Evolutionary conservation across 2,113 vertebrate genomes (phyloP).

Genomic region (Coptodon rendalli): DNA sequence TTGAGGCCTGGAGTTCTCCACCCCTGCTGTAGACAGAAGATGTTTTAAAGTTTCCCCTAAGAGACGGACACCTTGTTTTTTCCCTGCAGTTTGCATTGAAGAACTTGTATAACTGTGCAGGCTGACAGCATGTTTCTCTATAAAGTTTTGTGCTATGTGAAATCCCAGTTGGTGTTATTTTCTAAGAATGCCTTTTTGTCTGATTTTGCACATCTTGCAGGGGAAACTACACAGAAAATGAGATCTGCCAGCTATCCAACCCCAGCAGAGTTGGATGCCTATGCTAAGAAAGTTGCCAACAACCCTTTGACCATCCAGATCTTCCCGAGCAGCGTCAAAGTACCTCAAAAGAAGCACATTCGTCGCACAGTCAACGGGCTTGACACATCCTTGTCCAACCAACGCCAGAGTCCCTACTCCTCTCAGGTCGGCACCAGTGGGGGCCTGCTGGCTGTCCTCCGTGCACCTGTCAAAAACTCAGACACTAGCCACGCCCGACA

Average conservation of each 20-base stretch:
- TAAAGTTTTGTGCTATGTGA: background rate
- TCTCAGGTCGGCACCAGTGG: conserved; percentile 86
- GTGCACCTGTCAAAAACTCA: conserved; percentile 84
- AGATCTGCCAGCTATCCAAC: conserved; percentile 98
- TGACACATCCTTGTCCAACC: conserved; percentile 83
- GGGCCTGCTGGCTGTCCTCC: conserved; percentile 93
- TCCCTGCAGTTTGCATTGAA: background rate
- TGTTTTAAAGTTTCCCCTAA: background rate
- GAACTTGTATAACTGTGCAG: background rate
- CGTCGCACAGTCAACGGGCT: conserved; percentile 98
- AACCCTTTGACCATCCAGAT: conserved; percentile 97
- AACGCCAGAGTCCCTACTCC: conserved; percentile 93
- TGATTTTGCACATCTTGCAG: conserved; percentile 70
- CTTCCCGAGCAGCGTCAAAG: conserved; percentile 97
- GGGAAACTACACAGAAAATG: conserved; percentile 99
- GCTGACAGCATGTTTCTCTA: background rate
- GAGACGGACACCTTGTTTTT: background rate
- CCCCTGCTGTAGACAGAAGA: background rate
- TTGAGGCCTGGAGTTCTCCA: background rate
- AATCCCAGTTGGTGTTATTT: background rate
- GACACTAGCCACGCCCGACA: conserved; percentile 82
- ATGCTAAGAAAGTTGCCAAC: conserved; percentile 99
- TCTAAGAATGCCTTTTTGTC: background rate
- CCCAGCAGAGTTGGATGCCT: conserved; percentile 99
- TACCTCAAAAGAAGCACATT: conserved; percentile 97